Conservation (phyloP, 1,140 invertebrate species). For the Drosophila sulfurigaster region DNA sequence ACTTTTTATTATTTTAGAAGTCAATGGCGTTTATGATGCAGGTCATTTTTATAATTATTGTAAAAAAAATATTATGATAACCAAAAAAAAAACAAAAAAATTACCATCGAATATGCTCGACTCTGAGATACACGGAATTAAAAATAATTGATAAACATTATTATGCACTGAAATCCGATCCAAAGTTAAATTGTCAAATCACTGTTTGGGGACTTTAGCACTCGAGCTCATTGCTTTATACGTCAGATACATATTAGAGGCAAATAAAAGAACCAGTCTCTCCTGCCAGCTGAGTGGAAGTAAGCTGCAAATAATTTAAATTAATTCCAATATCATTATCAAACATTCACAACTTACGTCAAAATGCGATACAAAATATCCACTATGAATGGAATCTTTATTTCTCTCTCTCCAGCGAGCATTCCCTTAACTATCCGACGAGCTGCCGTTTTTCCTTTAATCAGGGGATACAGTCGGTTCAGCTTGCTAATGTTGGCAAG, state of each 20-base stretch:
- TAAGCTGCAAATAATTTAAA: conserved; percentile 17
- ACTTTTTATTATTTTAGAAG: too few species aligned
- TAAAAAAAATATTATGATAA: too few species aligned
- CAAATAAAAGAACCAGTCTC: not conserved
- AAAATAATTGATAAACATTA: too few species aligned
- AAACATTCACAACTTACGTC: conserved; percentile 16
- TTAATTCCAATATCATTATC: not conserved
- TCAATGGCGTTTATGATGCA: too few species aligned
- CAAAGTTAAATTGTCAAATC: too few species aligned
- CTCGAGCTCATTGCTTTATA: too few species aligned
- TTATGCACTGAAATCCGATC: too few species aligned
- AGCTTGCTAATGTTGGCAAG: conserved; percentile 18
- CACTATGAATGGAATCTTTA: conserved; percentile 36
- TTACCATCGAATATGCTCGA: too few species aligned
- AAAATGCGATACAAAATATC: conserved; percentile 16
- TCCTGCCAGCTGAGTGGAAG: conserved; percentile 55
- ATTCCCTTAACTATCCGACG: conserved; percentile 51
- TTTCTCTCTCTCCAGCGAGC: conserved; percentile 52
- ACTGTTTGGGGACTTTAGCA: too few species aligned
- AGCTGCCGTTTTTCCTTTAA: conserved; percentile 46
- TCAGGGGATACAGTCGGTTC: conserved; percentile 41
- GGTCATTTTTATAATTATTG: too few species aligned
- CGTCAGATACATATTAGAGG: not conserved
- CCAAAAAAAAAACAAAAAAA: too few species aligned
- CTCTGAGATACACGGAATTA: too few species aligned